phyloP scores from a whole-genome alignment of 2,888 invertebrate genomes.

The Pandemis corylana region DNA sequence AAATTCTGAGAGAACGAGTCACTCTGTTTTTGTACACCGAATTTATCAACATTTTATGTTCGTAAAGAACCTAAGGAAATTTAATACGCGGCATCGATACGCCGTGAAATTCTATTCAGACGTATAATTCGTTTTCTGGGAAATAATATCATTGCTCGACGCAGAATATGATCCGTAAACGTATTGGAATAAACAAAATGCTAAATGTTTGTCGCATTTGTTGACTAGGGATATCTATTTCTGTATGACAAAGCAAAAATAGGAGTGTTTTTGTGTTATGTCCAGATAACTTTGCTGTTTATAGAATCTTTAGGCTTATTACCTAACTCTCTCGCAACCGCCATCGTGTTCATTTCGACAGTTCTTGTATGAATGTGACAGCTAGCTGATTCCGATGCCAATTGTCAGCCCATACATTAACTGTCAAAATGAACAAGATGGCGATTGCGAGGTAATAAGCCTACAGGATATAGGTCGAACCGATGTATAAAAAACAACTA shows the following conservation, averaged over 20 bases:
- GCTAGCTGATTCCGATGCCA: too few species aligned
- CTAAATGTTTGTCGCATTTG: not conserved
- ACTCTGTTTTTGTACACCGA: not conserved
- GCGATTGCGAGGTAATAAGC: too few species aligned
- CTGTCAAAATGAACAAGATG: too few species aligned
- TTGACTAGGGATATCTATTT: not conserved
- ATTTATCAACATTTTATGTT: not conserved
- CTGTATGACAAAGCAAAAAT: not conserved
- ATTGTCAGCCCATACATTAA: too few species aligned
- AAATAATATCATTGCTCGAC: not conserved
- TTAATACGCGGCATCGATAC: not conserved
- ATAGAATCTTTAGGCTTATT: too few species aligned
- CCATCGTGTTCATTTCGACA: too few species aligned
- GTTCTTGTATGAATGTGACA: too few species aligned
- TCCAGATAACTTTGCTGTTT: too few species aligned
- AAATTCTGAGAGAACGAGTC: not conserved
- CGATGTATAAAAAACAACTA: too few species aligned
- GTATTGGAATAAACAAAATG: not conserved
- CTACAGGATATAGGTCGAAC: too few species aligned
- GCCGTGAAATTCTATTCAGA: slow-evolving; percentile 1
- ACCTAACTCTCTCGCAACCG: too few species aligned
- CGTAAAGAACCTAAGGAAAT: slow-evolving; percentile 1
- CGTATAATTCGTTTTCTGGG: slow-evolving; percentile 1
- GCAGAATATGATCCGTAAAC: slow-evolving; percentile 1
- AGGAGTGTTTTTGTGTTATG: not conserved